phyloP scores from a whole-genome alignment of 1,140 invertebrate species.

The Yoshiicerus persimilis region DNA sequence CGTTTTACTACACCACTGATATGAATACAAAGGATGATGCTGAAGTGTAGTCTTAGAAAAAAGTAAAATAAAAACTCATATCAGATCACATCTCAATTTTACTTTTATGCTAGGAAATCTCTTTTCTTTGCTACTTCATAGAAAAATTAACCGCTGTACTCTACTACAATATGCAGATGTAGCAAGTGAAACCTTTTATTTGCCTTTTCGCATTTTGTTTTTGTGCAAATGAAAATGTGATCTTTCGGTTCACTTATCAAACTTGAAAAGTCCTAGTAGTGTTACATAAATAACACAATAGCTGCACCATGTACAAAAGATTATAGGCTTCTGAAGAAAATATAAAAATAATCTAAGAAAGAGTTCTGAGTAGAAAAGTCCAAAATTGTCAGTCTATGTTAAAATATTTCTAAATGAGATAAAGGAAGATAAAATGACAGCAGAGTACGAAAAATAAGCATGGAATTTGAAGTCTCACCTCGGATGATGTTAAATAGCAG shows the following conservation, averaged over 20 bases:
- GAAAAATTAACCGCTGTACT: background rate
- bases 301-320: background rate
- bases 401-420: background rate
- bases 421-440: background rate
- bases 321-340: too few species aligned
- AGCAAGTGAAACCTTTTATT: background rate
- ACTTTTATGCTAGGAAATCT: background rate
- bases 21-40: background rate
- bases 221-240: background rate
- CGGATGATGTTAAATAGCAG: slow-evolving; percentile 90
- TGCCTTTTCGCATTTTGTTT: background rate
- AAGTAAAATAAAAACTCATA: background rate
- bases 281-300: background rate
- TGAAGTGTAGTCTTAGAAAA: background rate
- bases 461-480: slow-evolving; percentile 67
- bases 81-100: background rate
- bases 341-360: too few species aligned
- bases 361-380: too few species aligned
- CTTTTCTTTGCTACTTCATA: background rate
- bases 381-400: background rate
- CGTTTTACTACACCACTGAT: background rate
- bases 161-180: background rate
- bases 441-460: background rate
- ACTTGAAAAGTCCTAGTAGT: background rate
- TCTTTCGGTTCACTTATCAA: background rate